Conservation (phyloP, 2,888 invertebrate species). For the Oxytorus armatus region DNA sequence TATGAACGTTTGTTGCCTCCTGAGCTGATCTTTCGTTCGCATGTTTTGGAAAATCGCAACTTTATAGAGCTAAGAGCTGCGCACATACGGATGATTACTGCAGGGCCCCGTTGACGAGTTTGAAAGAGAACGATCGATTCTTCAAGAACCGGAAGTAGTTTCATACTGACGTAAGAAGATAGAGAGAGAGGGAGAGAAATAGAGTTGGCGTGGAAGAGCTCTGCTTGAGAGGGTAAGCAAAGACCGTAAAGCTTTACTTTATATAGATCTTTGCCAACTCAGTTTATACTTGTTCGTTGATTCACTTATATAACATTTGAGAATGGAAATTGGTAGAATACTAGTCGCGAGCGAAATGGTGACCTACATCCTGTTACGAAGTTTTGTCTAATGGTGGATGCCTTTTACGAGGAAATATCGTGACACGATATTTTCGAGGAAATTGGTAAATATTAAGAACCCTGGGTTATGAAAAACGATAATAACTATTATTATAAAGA, state of each 20-base stretch:
- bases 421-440: not conserved
- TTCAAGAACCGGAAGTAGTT: slow-evolving; percentile 4
- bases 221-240: slow-evolving; percentile 28
- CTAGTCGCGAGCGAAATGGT: slow-evolving; percentile 9
- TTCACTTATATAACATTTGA: slow-evolving; percentile 8
- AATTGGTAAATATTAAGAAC: no score
- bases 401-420: not conserved
- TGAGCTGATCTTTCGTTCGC: slow-evolving; percentile 1
- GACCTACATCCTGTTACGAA: not conserved
- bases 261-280: not conserved
- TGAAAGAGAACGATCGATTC: slow-evolving; percentile 5
- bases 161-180: slow-evolving; percentile 1
- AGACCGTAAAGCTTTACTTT: slow-evolving; percentile 34
- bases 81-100: slow-evolving; percentile 9
- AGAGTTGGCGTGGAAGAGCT: slow-evolving; percentile 14
- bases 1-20: not conserved
- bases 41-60: slow-evolving; percentile 3
- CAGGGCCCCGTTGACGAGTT: not conserved
- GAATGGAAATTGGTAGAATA: slow-evolving; percentile 7
- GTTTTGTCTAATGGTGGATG: not conserved
- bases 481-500: no score
- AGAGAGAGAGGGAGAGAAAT: no score
- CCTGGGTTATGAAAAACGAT: no score
- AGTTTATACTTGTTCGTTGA: slow-evolving; percentile 13
- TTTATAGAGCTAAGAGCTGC: not conserved